Base-by-base conservation (phyloP, 2,888 invertebrate species). In the Torymus tubicola region DNA sequence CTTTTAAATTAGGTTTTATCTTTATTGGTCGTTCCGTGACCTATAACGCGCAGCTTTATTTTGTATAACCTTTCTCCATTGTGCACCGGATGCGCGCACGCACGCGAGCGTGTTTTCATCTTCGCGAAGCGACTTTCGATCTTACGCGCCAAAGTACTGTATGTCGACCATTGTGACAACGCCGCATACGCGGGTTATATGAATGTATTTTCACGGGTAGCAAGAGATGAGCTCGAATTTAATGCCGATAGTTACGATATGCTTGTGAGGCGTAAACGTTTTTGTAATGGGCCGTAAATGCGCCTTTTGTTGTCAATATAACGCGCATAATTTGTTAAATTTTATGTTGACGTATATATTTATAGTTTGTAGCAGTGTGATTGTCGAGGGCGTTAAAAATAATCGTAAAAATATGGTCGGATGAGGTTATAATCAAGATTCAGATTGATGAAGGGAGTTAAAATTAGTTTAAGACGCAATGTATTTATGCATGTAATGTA, bases 11-110 rank as follows among this genome's bases (percentile, higher is more conserved):
- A 13, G 67, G 24, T 68, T 80, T 72, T 67, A 57, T 11, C 63
- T 80, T 80, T 80, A 80, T n/a, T 71, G 71, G 8, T 61, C 63
- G 74, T 71, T 65, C 8, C 11, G 31, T 57, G 75, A 80, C 71
- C 60, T 24, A 71, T 24, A 74, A 69, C 42, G 42, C 8, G 42
- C 8, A 8, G 8, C 42, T 42, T 69, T 73, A 64, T 55, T 67
- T 10, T 61, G 50, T 67, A n/a, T 64, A 42, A 42, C 42, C 42
- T 63, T 64, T 42, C n/a, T 58, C 52, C 31, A 42, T 53, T 24
- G 24, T 14, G 21, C 21, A 11, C 16, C 24, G 31, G 42, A 57
- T 50, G 8, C 12, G 42, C 8, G 42, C 42, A 21, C 2, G 42
- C 42, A 1, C 42, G 8, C 42, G 42, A 42, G 42, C 24, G n/a